phyloP scores from a whole-genome alignment of 1,140 invertebrate species.

The Drosophila ficusphila region DNA sequence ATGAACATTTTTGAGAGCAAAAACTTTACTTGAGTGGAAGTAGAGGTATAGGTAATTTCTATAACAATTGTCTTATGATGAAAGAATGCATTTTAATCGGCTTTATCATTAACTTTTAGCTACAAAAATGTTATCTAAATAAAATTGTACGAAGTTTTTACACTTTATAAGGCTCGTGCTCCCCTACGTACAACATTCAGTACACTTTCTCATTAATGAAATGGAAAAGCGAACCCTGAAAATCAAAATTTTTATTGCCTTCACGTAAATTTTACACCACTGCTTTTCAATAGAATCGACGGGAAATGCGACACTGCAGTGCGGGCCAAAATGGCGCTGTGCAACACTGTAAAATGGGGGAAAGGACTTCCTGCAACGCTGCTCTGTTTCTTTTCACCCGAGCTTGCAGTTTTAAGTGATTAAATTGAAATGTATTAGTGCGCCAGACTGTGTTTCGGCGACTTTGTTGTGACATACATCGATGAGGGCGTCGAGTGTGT shows the following conservation, averaged over 20 bases:
- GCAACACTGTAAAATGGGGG: slow-evolving; percentile 20
- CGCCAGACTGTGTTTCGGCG: slow-evolving; percentile 15
- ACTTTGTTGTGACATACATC: slow-evolving; percentile 67
- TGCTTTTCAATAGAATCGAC: neutral
- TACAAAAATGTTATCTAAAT: too few relatives aligned
- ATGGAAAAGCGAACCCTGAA: too few relatives aligned
- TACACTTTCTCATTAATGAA: too few relatives aligned
- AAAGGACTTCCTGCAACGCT: slow-evolving; percentile 5
- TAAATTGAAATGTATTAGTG: slow-evolving; percentile 53
- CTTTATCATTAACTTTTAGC: too few relatives aligned
- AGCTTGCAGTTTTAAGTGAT: slow-evolving; percentile 32
- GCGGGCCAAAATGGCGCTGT: neutral
- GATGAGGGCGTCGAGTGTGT: neutral
- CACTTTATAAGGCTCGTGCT: too few relatives aligned
- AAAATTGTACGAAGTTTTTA: too few relatives aligned
- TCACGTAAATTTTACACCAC: neutral
- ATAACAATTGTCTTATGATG: too few relatives aligned
- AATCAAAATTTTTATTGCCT: neutral
- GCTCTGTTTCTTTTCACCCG: slow-evolving; percentile 29
- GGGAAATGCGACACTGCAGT: slow-evolving; percentile 44
- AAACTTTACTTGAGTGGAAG: too few relatives aligned
- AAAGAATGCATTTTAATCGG: too few relatives aligned
- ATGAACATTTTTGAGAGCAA: too few relatives aligned
- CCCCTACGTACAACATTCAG: too few relatives aligned
- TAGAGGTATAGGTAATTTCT: too few relatives aligned